These are phyloP conservation scores for Heteropelma amictum DNA, from an alignment of 2,888 invertebrate species.

Conservation along the genomic window DNA sequence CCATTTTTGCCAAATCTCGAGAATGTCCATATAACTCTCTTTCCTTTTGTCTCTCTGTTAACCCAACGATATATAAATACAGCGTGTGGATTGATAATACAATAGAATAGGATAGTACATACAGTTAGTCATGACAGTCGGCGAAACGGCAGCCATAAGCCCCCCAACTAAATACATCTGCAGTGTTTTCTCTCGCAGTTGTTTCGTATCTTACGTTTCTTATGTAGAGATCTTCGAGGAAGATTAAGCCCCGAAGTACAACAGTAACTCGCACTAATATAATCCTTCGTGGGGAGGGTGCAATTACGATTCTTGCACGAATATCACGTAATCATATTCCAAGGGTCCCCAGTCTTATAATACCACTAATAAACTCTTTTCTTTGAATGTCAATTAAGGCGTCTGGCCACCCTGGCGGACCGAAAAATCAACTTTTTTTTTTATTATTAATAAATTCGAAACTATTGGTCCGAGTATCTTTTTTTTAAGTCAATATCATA, in stretches of 20 bases:
- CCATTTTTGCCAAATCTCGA: constrained; percentile 71
- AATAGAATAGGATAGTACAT: constrained; percentile 14
- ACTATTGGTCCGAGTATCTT: too few species aligned
- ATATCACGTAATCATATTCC: constrained; percentile 13
- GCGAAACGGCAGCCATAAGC: constrained; percentile 43
- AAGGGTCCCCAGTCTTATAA: too few species aligned
- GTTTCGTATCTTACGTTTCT: constrained; percentile 16
- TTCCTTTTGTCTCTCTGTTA: constrained; percentile 17
- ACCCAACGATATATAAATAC: constrained; percentile 33
- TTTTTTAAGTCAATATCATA: too few species aligned
- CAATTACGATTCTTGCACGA: constrained; percentile 47
- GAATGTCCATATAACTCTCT: constrained; percentile 70
- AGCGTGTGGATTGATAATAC: constrained; percentile 22
- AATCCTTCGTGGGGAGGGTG: constrained; percentile 21
- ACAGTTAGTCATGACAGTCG: constrained; percentile 13
- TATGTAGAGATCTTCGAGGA: constrained; percentile 37
- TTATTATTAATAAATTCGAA: too few species aligned
- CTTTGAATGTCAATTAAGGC: too few species aligned
- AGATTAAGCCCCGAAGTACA: constrained; percentile 26
- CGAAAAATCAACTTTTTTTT: too few species aligned
- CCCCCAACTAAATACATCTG: constrained; percentile 23
- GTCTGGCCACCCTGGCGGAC: too few species aligned
- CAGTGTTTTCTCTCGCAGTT: constrained; percentile 16
- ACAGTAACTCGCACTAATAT: constrained; percentile 53
- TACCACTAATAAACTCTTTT: too few species aligned